Evolutionary conservation across 23 tunicate species (phyloP), one percentile per base, ranked within the genome.

Genomic region (Trididemnum nubilum): DNA sequence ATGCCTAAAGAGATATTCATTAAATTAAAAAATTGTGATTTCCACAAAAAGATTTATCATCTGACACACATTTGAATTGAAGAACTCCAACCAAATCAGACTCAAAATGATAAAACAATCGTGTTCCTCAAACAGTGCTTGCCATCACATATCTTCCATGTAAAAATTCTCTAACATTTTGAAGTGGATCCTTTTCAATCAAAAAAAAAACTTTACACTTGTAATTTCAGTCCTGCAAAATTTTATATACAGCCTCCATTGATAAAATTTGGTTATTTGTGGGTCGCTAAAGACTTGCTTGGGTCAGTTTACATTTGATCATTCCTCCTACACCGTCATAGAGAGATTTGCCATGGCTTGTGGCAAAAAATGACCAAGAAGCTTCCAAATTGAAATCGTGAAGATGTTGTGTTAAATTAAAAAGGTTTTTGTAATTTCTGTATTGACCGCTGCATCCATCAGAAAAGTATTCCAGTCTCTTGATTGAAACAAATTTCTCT

Each of bases 261-360:
- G n/a, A 5, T 3, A 38, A 5, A n/a, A 77, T 51, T 33, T 54
- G 81, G 12, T 77, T 31, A 29, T 30, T 9, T 26, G 39, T 33
- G 5, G 81, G 81, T 52, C 67, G 38, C 44, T 51, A 28, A 3
- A 77, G 38, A 77, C 81, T n/a, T 77, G 35, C 81, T 77, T 52
- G 65, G 2, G 38, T 54, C n/a, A 57, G 40, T 33, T 29, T 31
- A 27, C 81, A 2, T 54, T 52, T 77, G 21, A 77, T 25, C 65
- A 57, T 77, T 52, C 81, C 81, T 5, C 67, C 81, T 1, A 57
- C 26, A 23, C 81, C 81, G 33, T 77, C 67, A 54, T 67, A 77
- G 18, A 82, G 71, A 35, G 87, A 83, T 34, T 83, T 83, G 73
- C 87, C 87, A 54, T 83, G 87, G 35, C 87, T 83, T 5, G 81